phyloP scores from a whole-genome alignment of 2,797 vertebrate species.

The Zalophus californianus region DNA sequence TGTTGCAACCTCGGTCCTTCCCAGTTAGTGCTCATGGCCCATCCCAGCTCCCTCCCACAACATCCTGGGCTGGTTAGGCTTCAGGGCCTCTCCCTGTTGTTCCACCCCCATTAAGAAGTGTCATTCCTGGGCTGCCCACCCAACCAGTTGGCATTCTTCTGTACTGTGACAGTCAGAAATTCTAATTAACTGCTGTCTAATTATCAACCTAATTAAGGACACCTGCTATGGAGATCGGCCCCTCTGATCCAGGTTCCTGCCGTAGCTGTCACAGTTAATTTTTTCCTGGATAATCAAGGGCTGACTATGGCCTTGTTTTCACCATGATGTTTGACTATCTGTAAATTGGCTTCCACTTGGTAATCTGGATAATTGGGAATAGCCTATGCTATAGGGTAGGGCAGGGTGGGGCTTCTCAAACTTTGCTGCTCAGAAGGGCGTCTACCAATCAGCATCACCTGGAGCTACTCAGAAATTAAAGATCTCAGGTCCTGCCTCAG shows the following conservation, averaged over 20 bases:
- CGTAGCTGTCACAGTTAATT: slow-evolving; percentile 19
- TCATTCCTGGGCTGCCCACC: background rate
- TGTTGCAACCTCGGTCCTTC: background rate
- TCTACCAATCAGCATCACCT: background rate
- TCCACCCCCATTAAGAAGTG: background rate
- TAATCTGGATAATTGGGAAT: background rate
- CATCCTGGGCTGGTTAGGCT: background rate
- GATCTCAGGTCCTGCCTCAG: background rate
- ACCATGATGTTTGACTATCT: background rate
- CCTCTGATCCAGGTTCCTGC: slow-evolving; percentile 17
- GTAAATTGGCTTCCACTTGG: background rate
- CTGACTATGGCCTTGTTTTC: background rate
- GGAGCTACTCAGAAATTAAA: background rate
- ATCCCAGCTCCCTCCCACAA: background rate
- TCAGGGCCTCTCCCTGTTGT: background rate
- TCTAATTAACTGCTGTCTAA: slow-evolving; percentile 46
- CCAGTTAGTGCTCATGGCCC: background rate
- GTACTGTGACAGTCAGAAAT: background rate
- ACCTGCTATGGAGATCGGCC: background rate
- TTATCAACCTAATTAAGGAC: slow-evolving; percentile 24
- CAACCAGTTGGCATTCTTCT: background rate
- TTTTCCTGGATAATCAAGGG: background rate
- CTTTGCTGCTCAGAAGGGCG: background rate
- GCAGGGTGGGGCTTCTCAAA: background rate
- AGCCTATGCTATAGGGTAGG: background rate